A percentile compares a stretch with the other conserved stretches of the same genome.
Conservation (phyloP, 2,797 vertebrate species). For the Sylvilagus floridanus region DNA sequence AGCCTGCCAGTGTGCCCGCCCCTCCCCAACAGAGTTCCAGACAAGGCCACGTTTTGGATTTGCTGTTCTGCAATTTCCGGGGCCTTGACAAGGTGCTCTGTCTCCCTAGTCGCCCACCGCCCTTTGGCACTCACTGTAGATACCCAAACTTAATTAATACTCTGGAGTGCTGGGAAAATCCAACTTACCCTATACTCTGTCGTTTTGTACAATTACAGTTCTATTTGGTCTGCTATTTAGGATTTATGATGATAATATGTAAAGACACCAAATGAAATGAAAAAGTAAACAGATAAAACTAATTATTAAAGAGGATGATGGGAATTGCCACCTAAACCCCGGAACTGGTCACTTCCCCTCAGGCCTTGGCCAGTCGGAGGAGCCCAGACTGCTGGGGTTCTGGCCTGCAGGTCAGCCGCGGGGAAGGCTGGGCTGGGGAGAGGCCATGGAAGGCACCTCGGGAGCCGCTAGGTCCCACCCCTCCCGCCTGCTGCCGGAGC, state of each 20-base stretch:
- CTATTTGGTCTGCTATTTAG: constrained; percentile 26
- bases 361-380: background rate
- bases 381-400: background rate
- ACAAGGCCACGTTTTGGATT: no score
- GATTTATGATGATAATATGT: constrained; percentile 14
- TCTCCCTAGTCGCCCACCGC: background rate
- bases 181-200: background rate
- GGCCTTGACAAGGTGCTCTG: rapidly evolving
- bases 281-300: constrained; percentile 48
- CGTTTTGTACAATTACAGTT: background rate
- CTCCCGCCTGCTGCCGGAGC: no score
- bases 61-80: rapidly evolving
- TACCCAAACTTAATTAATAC: constrained; percentile 2
- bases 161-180: background rate
- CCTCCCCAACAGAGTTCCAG: no score
- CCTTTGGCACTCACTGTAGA: background rate
- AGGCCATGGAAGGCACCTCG: no score
- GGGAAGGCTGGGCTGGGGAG: no score
- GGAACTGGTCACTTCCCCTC: background rate
- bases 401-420: no score
- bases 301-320: background rate
- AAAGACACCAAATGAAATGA: constrained; percentile 52
- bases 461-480: no score
- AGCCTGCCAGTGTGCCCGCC: background rate
- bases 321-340: background rate